Conservation (phyloP, 2,797 vertebrate species). For the Xyrichtys novacula region DNA sequence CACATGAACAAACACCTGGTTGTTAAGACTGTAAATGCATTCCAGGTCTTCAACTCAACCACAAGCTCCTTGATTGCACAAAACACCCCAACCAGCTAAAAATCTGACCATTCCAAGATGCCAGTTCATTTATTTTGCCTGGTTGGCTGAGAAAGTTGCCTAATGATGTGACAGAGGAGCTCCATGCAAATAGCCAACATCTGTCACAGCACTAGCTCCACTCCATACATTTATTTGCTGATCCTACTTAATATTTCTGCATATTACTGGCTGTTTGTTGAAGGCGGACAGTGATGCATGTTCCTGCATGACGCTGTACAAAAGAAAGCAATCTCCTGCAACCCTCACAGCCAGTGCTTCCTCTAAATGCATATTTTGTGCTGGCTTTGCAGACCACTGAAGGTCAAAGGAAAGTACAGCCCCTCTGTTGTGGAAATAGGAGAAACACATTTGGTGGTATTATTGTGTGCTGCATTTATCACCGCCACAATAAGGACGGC, state of each 20-base stretch:
- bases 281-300: slow-evolving; percentile 89
- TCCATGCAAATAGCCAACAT: slow-evolving; percentile 84
- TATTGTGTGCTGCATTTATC: slow-evolving; percentile 84
- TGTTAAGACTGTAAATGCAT: slow-evolving; percentile 22
- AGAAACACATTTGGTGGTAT: slow-evolving; percentile 78
- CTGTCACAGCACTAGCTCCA: slow-evolving; percentile 73
- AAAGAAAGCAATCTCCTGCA: slow-evolving; percentile 85
- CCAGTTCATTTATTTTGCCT: slow-evolving; percentile 67
- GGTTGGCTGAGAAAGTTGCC: slow-evolving; percentile 73
- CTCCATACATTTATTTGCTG: slow-evolving; percentile 87
- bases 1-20: slow-evolving; percentile 47
- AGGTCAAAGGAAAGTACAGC: slow-evolving; percentile 83
- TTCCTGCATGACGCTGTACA: slow-evolving; percentile 78
- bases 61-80: slow-evolving; percentile 26
- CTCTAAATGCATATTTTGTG: slow-evolving; percentile 89
- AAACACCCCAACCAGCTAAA: slow-evolving; percentile 44
- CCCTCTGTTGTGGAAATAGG: slow-evolving; percentile 82
- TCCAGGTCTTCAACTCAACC: slow-evolving; percentile 24
- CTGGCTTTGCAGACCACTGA: slow-evolving; percentile 86
- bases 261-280: slow-evolving; percentile 84
- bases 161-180: slow-evolving; percentile 83
- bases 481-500: slow-evolving; percentile 77
- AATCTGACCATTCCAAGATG: slow-evolving; percentile 32
- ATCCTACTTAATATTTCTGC: slow-evolving; percentile 87
- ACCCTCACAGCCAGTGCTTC: slow-evolving; percentile 77